A percentile compares a stretch with the other conserved stretches of the same genome.
Evolutionary conservation across 2,797 vertebrate species (phyloP).

Genomic region (Gymnoscopelus braueri): DNA sequence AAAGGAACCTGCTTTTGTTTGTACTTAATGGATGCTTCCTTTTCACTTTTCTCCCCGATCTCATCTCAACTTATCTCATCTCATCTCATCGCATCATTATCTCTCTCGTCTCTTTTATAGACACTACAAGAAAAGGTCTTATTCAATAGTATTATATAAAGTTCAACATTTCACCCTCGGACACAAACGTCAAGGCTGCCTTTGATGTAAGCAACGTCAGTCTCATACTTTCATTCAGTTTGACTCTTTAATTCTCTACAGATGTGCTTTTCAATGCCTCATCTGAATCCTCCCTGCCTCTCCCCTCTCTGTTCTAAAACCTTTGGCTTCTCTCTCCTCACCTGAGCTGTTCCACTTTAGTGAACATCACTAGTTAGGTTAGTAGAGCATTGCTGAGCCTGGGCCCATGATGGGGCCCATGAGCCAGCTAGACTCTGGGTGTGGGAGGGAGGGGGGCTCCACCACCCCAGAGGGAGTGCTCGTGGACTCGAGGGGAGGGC

Average conservation of each 20-base stretch:
- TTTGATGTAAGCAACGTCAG: constrained; percentile 44
- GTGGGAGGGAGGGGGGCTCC: constrained; percentile 35
- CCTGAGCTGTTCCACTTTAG: constrained; percentile 68
- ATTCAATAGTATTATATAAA: constrained; percentile 44
- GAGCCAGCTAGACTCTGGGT: constrained; percentile 18
- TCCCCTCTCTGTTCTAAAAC: background rate
- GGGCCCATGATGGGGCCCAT: constrained; percentile 29
- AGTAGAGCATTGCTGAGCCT: constrained; percentile 54
- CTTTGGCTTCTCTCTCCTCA: constrained; percentile 34
- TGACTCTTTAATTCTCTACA: constrained; percentile 35
- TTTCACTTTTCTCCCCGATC: constrained; percentile 55
- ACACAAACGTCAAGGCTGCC: constrained; percentile 51
- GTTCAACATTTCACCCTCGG: constrained; percentile 38
- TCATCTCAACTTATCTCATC: constrained; percentile 37
- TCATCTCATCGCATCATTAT: constrained; percentile 30
- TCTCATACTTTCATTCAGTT: background rate
- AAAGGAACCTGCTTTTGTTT: constrained; percentile 71
- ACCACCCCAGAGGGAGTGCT: constrained; percentile 66
- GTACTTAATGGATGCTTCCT: constrained; percentile 61
- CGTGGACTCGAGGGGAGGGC: constrained; percentile 71
- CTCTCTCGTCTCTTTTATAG: constrained; percentile 35
- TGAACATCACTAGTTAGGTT: constrained; percentile 51
- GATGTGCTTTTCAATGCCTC: constrained; percentile 42
- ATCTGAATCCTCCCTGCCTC: background rate
- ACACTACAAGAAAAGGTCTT: background rate